A percentile compares a stretch with the other conserved stretches of the same genome.
phyloP scores from a whole-genome alignment of 92 coral and sea anemone genomes.

The Isaurus tuberculatus region DNA sequence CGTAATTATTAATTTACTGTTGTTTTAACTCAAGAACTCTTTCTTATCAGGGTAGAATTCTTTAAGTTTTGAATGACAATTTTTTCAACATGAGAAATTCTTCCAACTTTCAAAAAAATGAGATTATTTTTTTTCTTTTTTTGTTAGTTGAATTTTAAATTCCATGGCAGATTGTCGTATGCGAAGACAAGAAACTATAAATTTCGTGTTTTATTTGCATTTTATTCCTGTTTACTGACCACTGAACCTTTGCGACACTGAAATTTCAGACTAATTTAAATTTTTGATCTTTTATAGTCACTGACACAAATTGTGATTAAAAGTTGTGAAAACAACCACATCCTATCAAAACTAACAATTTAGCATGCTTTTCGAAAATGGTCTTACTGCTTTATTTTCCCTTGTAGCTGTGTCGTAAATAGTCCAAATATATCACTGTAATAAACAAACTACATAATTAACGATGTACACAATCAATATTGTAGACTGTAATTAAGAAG shows the following conservation, averaged over 20 bases:
- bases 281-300: background rate
- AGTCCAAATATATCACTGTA: too few species aligned
- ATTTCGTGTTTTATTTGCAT: background rate
- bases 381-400: background rate
- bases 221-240: background rate
- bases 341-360: too few species aligned
- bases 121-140: background rate
- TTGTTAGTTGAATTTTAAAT: background rate
- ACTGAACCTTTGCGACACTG: background rate
- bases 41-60: too few species aligned
- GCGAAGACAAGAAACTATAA: background rate
- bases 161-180: background rate
- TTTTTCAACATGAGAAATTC: background rate
- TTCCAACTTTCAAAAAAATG: background rate
- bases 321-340: background rate
- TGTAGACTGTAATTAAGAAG: too few species aligned
- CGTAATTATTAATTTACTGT: too few species aligned
- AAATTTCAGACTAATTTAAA: too few species aligned
- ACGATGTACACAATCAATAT: too few species aligned
- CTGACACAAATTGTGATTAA: background rate
- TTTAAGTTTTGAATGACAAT: too few species aligned
- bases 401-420: too few species aligned
- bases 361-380: background rate
- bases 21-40: too few species aligned
- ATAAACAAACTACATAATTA: too few species aligned